A percentile compares a stretch with the other conserved stretches of the same genome.
Evolutionary conservation across 1,140 invertebrate genomes (phyloP).

Genomic region (Apis florea): DNA sequence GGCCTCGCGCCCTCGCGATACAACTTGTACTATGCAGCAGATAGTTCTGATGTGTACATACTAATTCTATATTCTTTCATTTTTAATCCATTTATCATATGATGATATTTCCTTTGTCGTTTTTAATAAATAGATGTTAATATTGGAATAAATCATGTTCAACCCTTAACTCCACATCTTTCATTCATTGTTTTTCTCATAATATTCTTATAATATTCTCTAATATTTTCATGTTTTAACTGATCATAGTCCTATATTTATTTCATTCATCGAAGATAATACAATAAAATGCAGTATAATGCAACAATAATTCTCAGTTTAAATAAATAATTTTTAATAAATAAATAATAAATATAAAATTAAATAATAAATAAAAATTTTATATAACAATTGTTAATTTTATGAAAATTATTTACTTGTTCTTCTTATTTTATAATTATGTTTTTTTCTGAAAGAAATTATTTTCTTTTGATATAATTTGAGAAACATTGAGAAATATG

Average conservation of each 20-base stretch:
- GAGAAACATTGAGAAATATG: not conserved
- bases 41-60: slow-evolving; percentile 1
- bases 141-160: not conserved
- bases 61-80: not conserved
- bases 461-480: not conserved
- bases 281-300: not conserved
- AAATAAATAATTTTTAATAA: too few species aligned
- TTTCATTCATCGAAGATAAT: slow-evolving; percentile 16
- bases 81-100: not conserved
- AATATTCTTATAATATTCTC: not conserved
- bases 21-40: slow-evolving; percentile 6
- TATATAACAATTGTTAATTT: not conserved
- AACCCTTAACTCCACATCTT: not conserved
- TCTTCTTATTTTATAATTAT: not conserved
- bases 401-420: not conserved
- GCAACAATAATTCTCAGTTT: not conserved
- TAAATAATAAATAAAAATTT: not conserved
- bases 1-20: slow-evolving; percentile 64
- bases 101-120: not conserved
- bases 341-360: too few species aligned
- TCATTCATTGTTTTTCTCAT: not conserved
- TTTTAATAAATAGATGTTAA: slow-evolving; percentile 12
- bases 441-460: not conserved
- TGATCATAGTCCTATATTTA: not conserved
- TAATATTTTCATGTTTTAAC: not conserved